Evolutionary conservation across 1,140 invertebrate genomes (phyloP), one percentile per base, ranked within the genome.

Genomic region (Plodia interpunctella): DNA sequence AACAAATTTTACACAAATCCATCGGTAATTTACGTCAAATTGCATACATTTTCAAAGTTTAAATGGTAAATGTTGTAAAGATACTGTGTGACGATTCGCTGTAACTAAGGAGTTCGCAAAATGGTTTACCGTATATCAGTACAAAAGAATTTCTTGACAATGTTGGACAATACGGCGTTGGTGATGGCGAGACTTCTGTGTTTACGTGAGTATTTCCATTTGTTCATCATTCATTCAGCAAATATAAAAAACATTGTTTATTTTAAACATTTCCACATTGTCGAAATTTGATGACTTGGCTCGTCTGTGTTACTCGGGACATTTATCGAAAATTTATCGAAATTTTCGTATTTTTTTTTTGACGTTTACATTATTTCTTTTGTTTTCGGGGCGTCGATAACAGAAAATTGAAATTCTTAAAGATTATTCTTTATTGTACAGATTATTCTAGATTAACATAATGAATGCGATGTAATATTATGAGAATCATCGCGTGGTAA

Each of bases 161-260:
- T 78, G 60, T 68, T 74, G 63, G 66, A 80, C 61, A 60, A 69
- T 44, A 68, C 73, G 20, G 72, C 75, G 57, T 44, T 60, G 44
- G 68, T 68, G 59, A 57, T 77, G 66, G 62, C 63, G 63, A 86
- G 81, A 64, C 61, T 88, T 21, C 62, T 83, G 51, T 88, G 74
- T 83, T 78, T 88, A 78, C 72, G 85, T 88, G 67, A 88, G 85
- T 86, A 67, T 62, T 54, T 55, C 30, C 38, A 56, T 21, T 44
- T 20, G 30, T 32, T 38, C 8, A 10, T 32, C 10, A 6, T 32
- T 1, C 3, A 32, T 10, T 8, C 35, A 18, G 20, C 10, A 30
- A 11, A 11, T 18, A 49, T 17, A 18, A 3, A 6, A 15, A 49
- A 2, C 15, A 49, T 38, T 44, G 50, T 44, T 38, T 35, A 17